Evolutionary conservation across 2,113 vertebrate species (phyloP).

Genomic region (Odocoileus virginianus): DNA sequence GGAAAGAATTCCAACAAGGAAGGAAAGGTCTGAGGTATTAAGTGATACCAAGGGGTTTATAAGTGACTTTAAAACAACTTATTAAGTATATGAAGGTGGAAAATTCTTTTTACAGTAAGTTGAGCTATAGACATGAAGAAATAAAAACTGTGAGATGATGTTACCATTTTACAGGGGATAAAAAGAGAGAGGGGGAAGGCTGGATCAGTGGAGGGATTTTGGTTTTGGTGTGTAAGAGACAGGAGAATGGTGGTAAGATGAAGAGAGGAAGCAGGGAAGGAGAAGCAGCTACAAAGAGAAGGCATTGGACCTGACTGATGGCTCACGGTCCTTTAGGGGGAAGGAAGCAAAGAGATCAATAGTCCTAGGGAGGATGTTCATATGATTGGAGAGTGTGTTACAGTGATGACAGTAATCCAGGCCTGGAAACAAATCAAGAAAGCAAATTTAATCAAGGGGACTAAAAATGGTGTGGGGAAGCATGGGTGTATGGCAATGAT

Average conservation of each 20-base stretch:
- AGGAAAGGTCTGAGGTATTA: neutral
- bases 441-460: neutral
- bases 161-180: neutral
- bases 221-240: neutral
- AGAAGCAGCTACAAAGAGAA: neutral
- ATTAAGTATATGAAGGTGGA: neutral
- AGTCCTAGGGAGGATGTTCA: neutral
- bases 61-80: neutral
- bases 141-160: neutral
- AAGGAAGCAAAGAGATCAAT: neutral
- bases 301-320: neutral
- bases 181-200: neutral
- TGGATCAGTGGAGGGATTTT: neutral
- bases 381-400: neutral
- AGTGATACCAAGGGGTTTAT: neutral
- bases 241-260: neutral
- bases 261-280: neutral
- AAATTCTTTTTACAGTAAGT: neutral
- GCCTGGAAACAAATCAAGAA: neutral
- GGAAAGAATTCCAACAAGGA: neutral
- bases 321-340: neutral
- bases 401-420: neutral
- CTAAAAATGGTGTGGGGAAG: neutral
- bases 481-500: neutral
- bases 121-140: neutral